A percentile compares a stretch with the other conserved stretches of the same genome.
These are phyloP conservation scores for Dreissena rostriformis DNA, from an alignment of 1,140 invertebrate genomes.

Conservation along the genomic window DNA sequence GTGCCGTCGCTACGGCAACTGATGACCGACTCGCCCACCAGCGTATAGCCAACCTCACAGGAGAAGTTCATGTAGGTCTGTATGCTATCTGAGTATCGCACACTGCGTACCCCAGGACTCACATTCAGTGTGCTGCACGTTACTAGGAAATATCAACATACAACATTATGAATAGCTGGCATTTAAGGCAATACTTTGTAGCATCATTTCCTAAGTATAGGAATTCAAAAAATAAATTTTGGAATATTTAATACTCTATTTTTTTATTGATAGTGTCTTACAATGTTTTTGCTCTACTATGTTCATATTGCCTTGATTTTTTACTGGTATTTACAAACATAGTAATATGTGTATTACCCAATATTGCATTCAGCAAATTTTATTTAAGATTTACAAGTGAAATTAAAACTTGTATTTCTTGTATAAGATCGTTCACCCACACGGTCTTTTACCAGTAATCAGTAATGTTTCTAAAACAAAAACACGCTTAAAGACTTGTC, in stretches of 20 bases:
- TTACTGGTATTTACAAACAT: too few relatives aligned
- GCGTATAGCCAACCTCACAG: constrained; percentile 33
- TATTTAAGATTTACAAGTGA: too few relatives aligned
- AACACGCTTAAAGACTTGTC: not conserved
- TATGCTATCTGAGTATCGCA: constrained; percentile 17
- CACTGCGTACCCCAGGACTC: not conserved
- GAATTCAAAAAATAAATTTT: too few relatives aligned
- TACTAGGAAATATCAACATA: not conserved
- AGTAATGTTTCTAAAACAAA: not conserved
- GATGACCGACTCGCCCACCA: constrained; percentile 10
- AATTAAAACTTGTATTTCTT: too few relatives aligned
- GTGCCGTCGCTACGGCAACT: constrained; percentile 34
- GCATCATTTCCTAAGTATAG: too few relatives aligned
- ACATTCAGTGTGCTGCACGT: constrained; percentile 2
- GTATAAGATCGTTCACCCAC: not conserved
- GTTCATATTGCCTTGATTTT: too few relatives aligned
- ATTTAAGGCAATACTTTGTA: not conserved
- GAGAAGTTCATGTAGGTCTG: not conserved
- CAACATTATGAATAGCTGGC: not conserved
- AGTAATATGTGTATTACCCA: too few relatives aligned
- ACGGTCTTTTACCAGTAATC: not conserved
- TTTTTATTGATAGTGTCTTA: too few relatives aligned
- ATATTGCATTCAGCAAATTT: too few relatives aligned
- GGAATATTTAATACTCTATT: too few relatives aligned
- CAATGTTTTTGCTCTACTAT: too few relatives aligned